A percentile compares a stretch with the other conserved stretches of the same genome.
Conservation (phyloP, 2,113 vertebrate genomes). For the Oreotrochilus melanogaster region DNA sequence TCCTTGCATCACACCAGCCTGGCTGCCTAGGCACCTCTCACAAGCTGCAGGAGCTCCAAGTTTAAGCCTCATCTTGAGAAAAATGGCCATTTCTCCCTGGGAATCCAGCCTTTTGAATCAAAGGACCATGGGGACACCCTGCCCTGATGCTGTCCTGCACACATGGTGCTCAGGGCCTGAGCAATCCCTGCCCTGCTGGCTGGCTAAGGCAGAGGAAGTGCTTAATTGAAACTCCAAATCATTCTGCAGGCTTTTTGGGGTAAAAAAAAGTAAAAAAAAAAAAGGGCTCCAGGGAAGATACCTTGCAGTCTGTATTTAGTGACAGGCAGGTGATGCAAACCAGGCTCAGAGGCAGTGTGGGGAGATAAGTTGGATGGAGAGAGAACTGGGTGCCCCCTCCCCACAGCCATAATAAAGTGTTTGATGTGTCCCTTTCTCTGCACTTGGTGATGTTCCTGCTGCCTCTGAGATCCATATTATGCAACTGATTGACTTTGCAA, state of each 20-base stretch:
- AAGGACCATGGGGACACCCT: background rate
- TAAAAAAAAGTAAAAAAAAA: too few species aligned
- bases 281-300: background rate
- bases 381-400: background rate
- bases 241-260: background rate
- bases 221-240: background rate
- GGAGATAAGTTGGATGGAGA: background rate
- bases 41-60: background rate
- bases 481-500: constrained; percentile 56
- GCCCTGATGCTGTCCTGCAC: background rate
- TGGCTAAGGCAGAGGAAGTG: background rate
- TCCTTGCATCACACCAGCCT: background rate
- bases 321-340: constrained; percentile 39
- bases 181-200: background rate
- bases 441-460: constrained; percentile 28
- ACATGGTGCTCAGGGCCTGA: background rate
- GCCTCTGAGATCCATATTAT: constrained; percentile 43
- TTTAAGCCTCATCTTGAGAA: background rate
- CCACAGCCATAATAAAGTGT: background rate
- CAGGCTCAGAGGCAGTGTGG: constrained; percentile 3
- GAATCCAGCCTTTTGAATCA: background rate
- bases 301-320: background rate
- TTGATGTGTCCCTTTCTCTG: constrained; percentile 27
- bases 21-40: background rate
- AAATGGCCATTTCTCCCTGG: background rate